A percentile compares a stretch with the other conserved stretches of the same genome.
These are phyloP conservation scores for Beaufortia kweichowensis DNA, from an alignment of 2,113 vertebrate genomes.

Conservation along the genomic window DNA sequence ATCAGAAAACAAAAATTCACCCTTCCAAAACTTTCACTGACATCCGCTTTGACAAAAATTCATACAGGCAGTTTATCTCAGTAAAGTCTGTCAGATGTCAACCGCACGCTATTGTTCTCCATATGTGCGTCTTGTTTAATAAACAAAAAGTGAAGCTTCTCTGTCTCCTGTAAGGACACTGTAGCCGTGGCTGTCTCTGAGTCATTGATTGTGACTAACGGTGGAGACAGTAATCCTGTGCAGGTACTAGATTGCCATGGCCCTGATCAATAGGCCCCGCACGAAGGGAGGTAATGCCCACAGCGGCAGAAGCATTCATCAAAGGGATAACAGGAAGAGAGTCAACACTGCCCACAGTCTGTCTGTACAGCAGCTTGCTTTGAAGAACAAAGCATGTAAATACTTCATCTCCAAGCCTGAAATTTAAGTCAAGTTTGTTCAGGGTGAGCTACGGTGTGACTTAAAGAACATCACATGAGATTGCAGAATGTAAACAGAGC, in stretches of 20 bases:
- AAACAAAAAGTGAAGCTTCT: slow-evolving; percentile 36
- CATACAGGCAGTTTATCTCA: slow-evolving; percentile 21
- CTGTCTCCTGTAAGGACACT: slow-evolving; percentile 32
- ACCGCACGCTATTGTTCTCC: slow-evolving; percentile 10
- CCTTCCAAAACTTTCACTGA: slow-evolving; percentile 7
- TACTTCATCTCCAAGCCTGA: slow-evolving; percentile 30
- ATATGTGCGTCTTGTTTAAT: slow-evolving; percentile 24
- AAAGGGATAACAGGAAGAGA: slow-evolving; percentile 35
- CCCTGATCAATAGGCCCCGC: slow-evolving; percentile 39
- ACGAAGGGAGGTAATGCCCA: slow-evolving; percentile 40
- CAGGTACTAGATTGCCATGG: slow-evolving; percentile 39
- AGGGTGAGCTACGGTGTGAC: slow-evolving; percentile 9
- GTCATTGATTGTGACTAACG: slow-evolving; percentile 39
- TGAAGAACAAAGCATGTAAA: slow-evolving; percentile 33
- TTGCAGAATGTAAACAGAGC: slow-evolving; percentile 5
- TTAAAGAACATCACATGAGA: background rate
- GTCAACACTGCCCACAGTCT: slow-evolving; percentile 40
- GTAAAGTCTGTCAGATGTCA: slow-evolving; percentile 27
- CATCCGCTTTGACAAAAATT: slow-evolving; percentile 18
- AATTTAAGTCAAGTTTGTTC: slow-evolving; percentile 33
- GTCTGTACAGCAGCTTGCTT: slow-evolving; percentile 23
- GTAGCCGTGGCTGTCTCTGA: slow-evolving; percentile 18
- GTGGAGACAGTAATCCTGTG: slow-evolving; percentile 40
- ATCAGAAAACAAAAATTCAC: background rate
- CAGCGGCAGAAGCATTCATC: slow-evolving; percentile 38